These are phyloP conservation scores for Ia io DNA, from an alignment of 2,113 vertebrate species.

Conservation along the genomic window DNA sequence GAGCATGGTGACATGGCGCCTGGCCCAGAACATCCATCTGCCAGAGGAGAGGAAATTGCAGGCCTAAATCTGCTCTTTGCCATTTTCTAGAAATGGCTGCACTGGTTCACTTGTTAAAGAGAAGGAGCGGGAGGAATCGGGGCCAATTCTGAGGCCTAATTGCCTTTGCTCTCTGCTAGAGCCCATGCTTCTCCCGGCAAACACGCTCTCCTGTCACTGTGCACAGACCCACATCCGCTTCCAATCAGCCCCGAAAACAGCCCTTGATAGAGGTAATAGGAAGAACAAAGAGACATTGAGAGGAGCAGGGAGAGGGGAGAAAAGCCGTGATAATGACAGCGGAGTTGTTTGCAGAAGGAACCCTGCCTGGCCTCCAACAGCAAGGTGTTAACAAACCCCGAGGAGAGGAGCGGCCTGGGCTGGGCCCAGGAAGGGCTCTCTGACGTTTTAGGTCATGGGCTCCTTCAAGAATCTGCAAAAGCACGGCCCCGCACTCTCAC, in stretches of 20 bases:
- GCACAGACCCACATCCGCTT: slow-evolving; percentile 42
- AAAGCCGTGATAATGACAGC: neutral
- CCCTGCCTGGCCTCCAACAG: slow-evolving; percentile 28
- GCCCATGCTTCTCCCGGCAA: slow-evolving; percentile 44
- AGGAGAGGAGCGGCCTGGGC: neutral
- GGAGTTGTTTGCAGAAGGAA: slow-evolving; percentile 46
- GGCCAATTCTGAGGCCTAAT: slow-evolving; percentile 64
- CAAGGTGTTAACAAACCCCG: slow-evolving; percentile 48
- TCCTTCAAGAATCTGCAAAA: slow-evolving; percentile 16
- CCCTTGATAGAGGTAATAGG: slow-evolving; percentile 69
- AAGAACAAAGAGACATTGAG: slow-evolving; percentile 70
- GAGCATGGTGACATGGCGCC: slow-evolving; percentile 54
- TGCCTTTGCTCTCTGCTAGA: slow-evolving; percentile 52
- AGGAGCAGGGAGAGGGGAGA: slow-evolving; percentile 13
- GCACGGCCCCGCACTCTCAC: neutral
- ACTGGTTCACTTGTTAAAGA: slow-evolving; percentile 57
- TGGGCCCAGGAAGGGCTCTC: neutral
- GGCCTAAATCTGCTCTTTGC: slow-evolving; percentile 61
- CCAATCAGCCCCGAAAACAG: slow-evolving; percentile 72
- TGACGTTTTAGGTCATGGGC: slow-evolving; percentile 24
- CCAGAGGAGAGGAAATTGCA: slow-evolving; percentile 53
- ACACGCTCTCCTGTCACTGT: slow-evolving; percentile 23
- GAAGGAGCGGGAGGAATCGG: slow-evolving; percentile 42
- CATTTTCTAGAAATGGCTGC: slow-evolving; percentile 69
- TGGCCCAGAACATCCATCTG: slow-evolving; percentile 63